These are phyloP conservation scores for Syngnathoides biaculeatus DNA, from an alignment of 2,113 vertebrate species.

Conservation along the genomic window DNA sequence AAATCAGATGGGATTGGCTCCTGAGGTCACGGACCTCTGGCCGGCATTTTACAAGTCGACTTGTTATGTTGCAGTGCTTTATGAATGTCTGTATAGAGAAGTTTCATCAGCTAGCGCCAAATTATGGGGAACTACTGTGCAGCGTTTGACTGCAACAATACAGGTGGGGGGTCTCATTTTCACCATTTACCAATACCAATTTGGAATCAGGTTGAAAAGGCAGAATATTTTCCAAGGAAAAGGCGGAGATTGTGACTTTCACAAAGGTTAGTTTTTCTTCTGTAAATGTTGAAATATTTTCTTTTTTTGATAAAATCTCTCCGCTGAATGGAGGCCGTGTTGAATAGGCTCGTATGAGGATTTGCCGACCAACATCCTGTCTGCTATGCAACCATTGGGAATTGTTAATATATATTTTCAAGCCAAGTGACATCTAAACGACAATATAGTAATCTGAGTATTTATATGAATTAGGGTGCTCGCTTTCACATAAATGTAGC, in stretches of 20 bases:
- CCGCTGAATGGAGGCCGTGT: neutral
- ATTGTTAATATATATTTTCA: neutral
- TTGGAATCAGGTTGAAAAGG: neutral
- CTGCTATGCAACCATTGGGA: neutral
- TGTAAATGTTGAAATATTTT: neutral
- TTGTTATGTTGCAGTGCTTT: neutral
- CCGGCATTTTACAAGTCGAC: neutral
- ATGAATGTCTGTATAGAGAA: neutral
- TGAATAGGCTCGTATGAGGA: neutral
- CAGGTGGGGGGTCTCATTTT: neutral
- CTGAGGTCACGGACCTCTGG: too few species aligned
- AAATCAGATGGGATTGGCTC: too few species aligned
- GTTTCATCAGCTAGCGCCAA: neutral
- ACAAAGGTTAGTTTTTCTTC: neutral
- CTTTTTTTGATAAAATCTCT: neutral
- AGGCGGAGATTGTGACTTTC: neutral
- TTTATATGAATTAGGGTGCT: neutral
- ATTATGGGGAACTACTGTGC: neutral
- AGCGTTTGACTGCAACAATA: neutral
- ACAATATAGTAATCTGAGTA: neutral
- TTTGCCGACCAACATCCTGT: neutral
- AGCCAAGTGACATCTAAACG: neutral
- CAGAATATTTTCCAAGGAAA: neutral
- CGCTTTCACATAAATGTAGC: too few species aligned
- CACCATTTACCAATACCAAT: neutral